A percentile compares a stretch with the other conserved stretches of the same genome.
phyloP scores from a whole-genome alignment of 2,888 invertebrate genomes.

The Lepidochrysops patricia region DNA sequence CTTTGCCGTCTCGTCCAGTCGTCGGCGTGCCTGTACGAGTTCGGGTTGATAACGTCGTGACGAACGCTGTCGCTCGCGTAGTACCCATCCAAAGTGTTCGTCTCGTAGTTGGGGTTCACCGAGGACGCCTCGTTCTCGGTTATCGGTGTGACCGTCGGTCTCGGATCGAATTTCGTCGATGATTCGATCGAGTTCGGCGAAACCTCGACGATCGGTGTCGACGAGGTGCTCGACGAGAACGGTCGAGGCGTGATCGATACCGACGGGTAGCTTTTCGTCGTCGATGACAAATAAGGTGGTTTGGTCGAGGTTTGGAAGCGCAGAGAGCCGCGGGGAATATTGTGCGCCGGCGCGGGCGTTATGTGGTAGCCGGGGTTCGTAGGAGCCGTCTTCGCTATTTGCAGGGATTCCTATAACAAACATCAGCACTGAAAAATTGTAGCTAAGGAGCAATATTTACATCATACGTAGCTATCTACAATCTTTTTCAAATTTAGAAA shows the following conservation, averaged over 20 bases:
- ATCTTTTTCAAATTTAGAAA: not conserved
- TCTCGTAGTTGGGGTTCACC: constrained; percentile 48
- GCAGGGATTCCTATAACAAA: constrained; percentile 78
- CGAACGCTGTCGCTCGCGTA: constrained; percentile 51
- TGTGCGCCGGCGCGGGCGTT: constrained; percentile 58
- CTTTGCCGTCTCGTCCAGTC: constrained; percentile 47
- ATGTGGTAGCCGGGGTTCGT: constrained; percentile 78
- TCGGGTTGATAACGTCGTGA: constrained; percentile 58
- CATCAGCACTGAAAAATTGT: constrained; percentile 4
- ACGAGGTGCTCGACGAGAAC: constrained; percentile 40
- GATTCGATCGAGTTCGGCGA: constrained; percentile 65
- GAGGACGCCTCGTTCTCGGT: constrained; percentile 53
- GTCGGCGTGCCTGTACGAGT: constrained; percentile 62
- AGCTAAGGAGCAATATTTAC: too few relatives aligned
- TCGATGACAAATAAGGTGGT: constrained; percentile 35
- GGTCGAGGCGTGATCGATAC: constrained; percentile 48
- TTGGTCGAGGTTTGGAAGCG: constrained; percentile 47
- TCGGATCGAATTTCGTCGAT: constrained; percentile 52
- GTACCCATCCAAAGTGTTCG: constrained; percentile 55
- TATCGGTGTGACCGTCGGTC: constrained; percentile 59
- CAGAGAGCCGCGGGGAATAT: constrained; percentile 43
- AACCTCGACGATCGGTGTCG: constrained; percentile 56
- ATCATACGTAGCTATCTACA: too few relatives aligned
- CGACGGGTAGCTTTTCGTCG: constrained; percentile 40
- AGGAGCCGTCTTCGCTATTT: constrained; percentile 80